A percentile compares a stretch with the other conserved stretches of the same genome.
Conservation (phyloP, 1,140 invertebrate genomes). For the Drosophila mauritiana region DNA sequence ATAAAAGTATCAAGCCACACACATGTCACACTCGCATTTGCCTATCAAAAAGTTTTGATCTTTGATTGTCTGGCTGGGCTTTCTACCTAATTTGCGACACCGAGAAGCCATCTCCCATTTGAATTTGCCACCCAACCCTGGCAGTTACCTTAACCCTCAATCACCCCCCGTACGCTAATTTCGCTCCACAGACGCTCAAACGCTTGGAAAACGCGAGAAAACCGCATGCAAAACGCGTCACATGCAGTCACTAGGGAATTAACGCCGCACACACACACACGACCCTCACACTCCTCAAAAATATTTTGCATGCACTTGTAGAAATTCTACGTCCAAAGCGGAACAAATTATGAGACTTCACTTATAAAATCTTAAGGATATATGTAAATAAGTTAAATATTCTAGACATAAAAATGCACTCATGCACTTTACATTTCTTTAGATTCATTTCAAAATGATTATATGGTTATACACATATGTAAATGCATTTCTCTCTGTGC, state of each 20-base stretch:
- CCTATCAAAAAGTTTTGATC: slow-evolving; percentile 78
- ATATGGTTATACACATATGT: too few species aligned
- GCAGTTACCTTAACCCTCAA: not conserved
- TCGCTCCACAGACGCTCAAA: slow-evolving; percentile 1
- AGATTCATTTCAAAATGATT: not conserved
- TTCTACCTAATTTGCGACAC: slow-evolving; percentile 80
- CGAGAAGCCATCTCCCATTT: slow-evolving; percentile 7
- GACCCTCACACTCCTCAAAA: slow-evolving; percentile 5
- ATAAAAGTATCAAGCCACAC: slow-evolving; percentile 52
- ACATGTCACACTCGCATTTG: slow-evolving; percentile 47
- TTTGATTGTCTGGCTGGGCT: slow-evolving; percentile 78
- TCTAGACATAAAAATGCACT: too few species aligned
- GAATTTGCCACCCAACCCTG: slow-evolving; percentile 11
- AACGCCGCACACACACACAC: slow-evolving; percentile 35
- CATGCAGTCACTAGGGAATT: slow-evolving; percentile 76
- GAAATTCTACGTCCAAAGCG: not conserved
- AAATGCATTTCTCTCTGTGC: slow-evolving; percentile 53
- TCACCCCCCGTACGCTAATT: slow-evolving; percentile 3
- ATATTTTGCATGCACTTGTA: slow-evolving; percentile 5
- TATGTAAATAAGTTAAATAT: too few species aligned
- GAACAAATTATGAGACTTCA: too few species aligned
- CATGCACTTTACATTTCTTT: not conserved
- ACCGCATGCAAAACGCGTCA: slow-evolving; percentile 80
- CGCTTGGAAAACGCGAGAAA: slow-evolving; percentile 51
- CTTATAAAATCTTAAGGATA: too few species aligned